Evolutionary conservation across 1,140 invertebrate genomes (phyloP).

Genomic region (Drosophila bifasciata): DNA sequence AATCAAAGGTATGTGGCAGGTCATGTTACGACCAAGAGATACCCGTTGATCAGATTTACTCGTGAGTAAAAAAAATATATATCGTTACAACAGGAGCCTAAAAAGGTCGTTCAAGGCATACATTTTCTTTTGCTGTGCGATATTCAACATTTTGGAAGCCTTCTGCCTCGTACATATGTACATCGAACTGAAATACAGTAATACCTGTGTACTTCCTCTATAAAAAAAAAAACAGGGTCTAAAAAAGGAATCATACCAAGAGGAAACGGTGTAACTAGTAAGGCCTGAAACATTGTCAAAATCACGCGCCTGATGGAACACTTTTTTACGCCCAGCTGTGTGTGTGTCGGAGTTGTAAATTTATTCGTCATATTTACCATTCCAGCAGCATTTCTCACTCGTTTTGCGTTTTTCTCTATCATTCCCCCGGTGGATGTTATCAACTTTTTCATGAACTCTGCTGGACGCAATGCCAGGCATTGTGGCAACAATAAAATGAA

Average conservation of each 20-base stretch:
- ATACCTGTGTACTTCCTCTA: neutral
- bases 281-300: conserved; percentile 65
- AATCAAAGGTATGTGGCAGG: neutral
- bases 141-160: too few relatives aligned
- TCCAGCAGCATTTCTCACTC: conserved; percentile 33
- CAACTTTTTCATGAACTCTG: conserved; percentile 45
- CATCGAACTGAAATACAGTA: too few relatives aligned
- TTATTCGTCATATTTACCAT: conserved; percentile 65
- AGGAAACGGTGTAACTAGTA: conserved; percentile 1
- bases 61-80: too few relatives aligned
- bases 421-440: conserved; percentile 25
- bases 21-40: too few relatives aligned
- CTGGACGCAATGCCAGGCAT: too few relatives aligned
- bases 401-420: conserved; percentile 32
- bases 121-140: too few relatives aligned
- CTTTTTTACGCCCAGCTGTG: conserved; percentile 13
- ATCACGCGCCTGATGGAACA: conserved; percentile 70
- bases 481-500: too few relatives aligned
- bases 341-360: conserved; percentile 52
- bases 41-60: too few relatives aligned
- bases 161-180: too few relatives aligned
- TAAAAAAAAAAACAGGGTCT: conserved; percentile 32
- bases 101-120: too few relatives aligned
- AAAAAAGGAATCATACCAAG: conserved; percentile 15
- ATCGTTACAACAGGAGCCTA: too few relatives aligned